phyloP scores from a whole-genome alignment of 2,888 invertebrate genomes.

The Pteria penguin region DNA sequence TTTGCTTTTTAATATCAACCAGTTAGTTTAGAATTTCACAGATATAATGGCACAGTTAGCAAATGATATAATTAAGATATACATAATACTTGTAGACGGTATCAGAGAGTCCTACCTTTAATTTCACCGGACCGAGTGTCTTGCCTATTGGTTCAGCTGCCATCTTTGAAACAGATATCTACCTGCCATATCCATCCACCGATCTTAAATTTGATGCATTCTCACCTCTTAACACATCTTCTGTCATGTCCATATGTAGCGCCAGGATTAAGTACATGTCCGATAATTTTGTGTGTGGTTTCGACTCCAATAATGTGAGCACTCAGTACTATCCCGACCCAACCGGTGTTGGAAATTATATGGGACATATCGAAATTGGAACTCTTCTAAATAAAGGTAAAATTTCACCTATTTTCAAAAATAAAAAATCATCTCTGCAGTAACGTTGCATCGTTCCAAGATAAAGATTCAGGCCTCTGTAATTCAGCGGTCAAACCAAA shows the following conservation, averaged over 20 bases:
- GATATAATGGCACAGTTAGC: too few relatives aligned
- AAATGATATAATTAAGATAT: too few relatives aligned
- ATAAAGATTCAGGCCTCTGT: neutral
- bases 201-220: constrained; percentile 64
- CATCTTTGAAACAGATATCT: constrained; percentile 65
- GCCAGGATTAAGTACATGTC: constrained; percentile 47
- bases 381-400: constrained; percentile 67
- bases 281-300: constrained; percentile 66
- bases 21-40: too few relatives aligned
- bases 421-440: too few relatives aligned
- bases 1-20: too few relatives aligned
- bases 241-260: constrained; percentile 70
- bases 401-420: neutral
- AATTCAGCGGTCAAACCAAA: neutral
- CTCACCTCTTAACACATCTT: constrained; percentile 69
- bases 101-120: constrained; percentile 47
- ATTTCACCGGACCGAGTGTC: constrained; percentile 63
- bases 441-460: too few relatives aligned
- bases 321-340: constrained; percentile 31
- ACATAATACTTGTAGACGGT: too few relatives aligned
- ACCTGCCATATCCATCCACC: constrained; percentile 63
- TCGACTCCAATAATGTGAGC: constrained; percentile 38
- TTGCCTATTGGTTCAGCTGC: constrained; percentile 66
- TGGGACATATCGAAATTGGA: constrained; percentile 61
- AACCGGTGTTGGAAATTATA: constrained; percentile 57